phyloP scores from a whole-genome alignment of 2,888 invertebrate species.

The Drosophila ustulata region DNA sequence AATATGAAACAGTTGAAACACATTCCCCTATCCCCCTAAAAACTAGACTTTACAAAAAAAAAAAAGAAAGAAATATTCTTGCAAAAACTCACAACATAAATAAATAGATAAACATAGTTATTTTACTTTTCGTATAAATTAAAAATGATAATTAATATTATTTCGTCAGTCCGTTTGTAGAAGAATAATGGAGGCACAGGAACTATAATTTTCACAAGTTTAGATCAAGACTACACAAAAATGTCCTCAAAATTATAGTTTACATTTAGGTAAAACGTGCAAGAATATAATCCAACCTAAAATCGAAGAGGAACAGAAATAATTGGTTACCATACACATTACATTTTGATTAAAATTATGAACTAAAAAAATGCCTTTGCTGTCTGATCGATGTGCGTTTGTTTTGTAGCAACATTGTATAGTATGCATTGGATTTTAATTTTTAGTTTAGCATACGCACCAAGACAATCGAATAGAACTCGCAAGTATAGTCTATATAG shows the following conservation, averaged over 20 bases:
- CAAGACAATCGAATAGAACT: background rate
- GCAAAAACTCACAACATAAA: background rate
- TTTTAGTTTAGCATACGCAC: conserved; percentile 12
- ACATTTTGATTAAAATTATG: no score
- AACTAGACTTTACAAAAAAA: background rate
- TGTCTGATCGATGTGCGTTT: conserved; percentile 5
- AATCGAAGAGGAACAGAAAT: no score
- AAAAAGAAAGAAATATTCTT: background rate
- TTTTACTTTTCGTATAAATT: background rate
- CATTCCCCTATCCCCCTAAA: background rate
- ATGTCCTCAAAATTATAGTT: no score
- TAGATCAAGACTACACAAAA: no score
- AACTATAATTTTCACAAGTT: no score
- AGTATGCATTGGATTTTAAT: conserved; percentile 7
- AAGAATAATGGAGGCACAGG: no score
- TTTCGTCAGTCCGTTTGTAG: background rate
- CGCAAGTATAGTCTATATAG: background rate
- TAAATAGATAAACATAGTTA: background rate
- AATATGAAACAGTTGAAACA: background rate
- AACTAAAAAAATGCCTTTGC: no score
- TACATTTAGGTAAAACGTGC: no score
- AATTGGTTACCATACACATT: no score
- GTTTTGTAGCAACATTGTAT: background rate
- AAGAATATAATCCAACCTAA: no score
- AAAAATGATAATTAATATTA: no score